Percentiles rank a stretch among this genome's conserved stretches.
Evolutionary conservation across 2,888 invertebrate species (phyloP).

Genomic region (Drosophila mercatorum): DNA sequence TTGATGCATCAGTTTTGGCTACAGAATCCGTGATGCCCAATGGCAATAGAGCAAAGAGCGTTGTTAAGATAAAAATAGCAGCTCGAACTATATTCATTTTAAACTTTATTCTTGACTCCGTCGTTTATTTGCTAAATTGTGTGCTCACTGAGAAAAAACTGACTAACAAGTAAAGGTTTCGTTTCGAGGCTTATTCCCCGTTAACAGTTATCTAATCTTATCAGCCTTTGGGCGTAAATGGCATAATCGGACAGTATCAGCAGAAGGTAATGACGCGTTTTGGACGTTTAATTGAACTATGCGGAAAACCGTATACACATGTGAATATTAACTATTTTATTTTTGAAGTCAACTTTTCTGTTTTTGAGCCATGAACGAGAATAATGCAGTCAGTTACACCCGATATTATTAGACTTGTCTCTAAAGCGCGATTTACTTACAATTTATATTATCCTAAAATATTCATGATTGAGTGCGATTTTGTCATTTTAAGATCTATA

Average conservation of each 20-base stretch:
- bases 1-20: slow-evolving; percentile 14
- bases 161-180: slow-evolving; percentile 41
- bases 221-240: slow-evolving; percentile 25
- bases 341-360: not conserved
- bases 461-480: not conserved
- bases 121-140: slow-evolving; percentile 1
- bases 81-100: slow-evolving; percentile 27
- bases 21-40: slow-evolving; percentile 2
- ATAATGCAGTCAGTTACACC: not conserved
- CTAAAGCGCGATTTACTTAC: not conserved
- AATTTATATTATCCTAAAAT: too few relatives aligned
- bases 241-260: slow-evolving; percentile 10
- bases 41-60: slow-evolving; percentile 19
- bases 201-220: slow-evolving; percentile 53
- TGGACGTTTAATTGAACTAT: not conserved
- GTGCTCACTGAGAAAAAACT: slow-evolving; percentile 25
- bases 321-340: not conserved
- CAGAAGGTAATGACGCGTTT: slow-evolving; percentile 6
- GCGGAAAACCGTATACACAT: not conserved
- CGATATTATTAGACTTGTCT: too few relatives aligned
- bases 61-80: slow-evolving; percentile 11
- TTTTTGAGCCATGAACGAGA: not conserved
- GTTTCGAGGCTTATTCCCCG: slow-evolving; percentile 28
- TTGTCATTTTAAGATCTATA: not conserved
- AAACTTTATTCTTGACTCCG: not conserved